Evolutionary conservation across 2,113 vertebrate species (phyloP).

Genomic region (Prietella phreatophila): DNA sequence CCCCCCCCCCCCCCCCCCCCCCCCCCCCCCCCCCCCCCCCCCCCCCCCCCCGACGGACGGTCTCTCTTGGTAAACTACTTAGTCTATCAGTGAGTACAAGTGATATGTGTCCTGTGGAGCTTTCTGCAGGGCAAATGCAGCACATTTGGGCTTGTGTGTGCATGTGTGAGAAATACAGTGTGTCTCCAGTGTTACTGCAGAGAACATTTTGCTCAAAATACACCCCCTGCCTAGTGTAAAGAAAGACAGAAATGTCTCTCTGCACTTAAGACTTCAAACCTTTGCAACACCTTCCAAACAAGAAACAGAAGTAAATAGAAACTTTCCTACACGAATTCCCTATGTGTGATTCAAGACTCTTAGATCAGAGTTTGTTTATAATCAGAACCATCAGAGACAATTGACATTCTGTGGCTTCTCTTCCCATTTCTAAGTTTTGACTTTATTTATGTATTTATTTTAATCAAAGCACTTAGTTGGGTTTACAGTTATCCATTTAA

Average conservation of each 20-base stretch:
- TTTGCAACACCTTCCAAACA: background rate
- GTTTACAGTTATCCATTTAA: background rate
- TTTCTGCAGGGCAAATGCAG: background rate
- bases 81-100: background rate
- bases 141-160: background rate
- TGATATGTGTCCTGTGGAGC: background rate
- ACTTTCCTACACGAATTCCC: background rate
- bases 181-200: background rate
- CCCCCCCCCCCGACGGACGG: no score
- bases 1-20: no score
- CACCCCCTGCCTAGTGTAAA: slow-evolving; percentile 31
- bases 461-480: background rate
- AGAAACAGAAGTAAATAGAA: slow-evolving; percentile 8
- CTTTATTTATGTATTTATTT: background rate
- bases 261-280: background rate
- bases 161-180: background rate
- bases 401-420: background rate
- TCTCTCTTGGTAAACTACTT: background rate
- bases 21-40: no score
- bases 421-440: background rate
- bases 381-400: background rate
- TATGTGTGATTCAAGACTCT: background rate
- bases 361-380: background rate
- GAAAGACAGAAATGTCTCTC: slow-evolving; percentile 1
- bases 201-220: slow-evolving; percentile 26